phyloP scores from a whole-genome alignment of 2,113 vertebrate genomes.

The Erythrolamprus reginae region DNA sequence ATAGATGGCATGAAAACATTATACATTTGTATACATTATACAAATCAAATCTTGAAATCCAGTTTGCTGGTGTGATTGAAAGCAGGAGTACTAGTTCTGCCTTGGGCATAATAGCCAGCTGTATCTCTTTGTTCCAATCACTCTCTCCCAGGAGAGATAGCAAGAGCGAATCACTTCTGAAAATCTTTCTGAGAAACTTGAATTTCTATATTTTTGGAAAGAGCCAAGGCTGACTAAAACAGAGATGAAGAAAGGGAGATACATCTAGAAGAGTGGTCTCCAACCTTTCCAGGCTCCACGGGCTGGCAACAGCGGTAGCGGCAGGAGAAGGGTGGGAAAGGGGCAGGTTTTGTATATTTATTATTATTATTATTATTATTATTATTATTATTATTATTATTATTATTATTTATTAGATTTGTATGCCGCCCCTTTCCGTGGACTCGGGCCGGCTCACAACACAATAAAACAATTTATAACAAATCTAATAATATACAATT shows the following conservation, averaged over 20 bases:
- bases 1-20: not conserved
- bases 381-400: too few relatives aligned
- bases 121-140: not conserved
- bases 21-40: not conserved
- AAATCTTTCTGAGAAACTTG: not conserved
- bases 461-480: too few relatives aligned
- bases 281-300: not conserved
- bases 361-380: too few relatives aligned
- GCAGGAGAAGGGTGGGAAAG: rapidly evolving
- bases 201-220: not conserved
- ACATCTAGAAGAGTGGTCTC: not conserved
- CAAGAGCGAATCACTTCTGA: not conserved
- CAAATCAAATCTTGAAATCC: not conserved
- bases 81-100: not conserved
- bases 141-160: not conserved
- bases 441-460: too few relatives aligned
- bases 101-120: not conserved
- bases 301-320: not conserved
- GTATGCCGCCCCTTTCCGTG: too few relatives aligned
- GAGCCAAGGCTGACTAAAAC: not conserved
- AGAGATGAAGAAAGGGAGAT: not conserved
- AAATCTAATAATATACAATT: too few relatives aligned
- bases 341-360: not conserved
- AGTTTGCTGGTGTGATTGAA: not conserved
- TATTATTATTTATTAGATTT: too few relatives aligned